A percentile compares a stretch with the other conserved stretches of the same genome.
These are phyloP conservation scores for Drosophila stalkeri DNA, from an alignment of 2,888 invertebrate species.

Conservation along the genomic window DNA sequence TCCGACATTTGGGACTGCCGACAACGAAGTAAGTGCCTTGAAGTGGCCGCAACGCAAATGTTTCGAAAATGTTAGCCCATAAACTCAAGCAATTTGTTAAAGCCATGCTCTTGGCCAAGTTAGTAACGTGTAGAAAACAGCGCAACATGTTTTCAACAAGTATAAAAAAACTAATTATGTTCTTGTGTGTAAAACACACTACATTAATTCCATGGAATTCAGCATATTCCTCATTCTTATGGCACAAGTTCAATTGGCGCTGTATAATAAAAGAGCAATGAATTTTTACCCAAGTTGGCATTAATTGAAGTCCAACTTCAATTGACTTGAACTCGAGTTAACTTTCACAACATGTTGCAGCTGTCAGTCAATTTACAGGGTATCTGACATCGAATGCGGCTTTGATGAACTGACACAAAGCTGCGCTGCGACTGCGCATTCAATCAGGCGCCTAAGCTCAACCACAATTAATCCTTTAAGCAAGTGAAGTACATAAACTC, in stretches of 20 bases:
- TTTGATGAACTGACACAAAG: conserved; percentile 53
- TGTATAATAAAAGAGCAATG: background rate
- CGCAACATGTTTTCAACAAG: conserved; percentile 9
- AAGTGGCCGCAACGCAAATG: conserved; percentile 62
- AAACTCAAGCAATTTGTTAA: conserved; percentile 60
- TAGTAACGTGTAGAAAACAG: conserved; percentile 33
- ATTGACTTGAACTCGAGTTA: conserved; percentile 27
- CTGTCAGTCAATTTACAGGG: conserved; percentile 19
- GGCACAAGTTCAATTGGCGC: background rate
- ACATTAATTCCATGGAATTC: conserved; percentile 6
- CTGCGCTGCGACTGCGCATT: conserved; percentile 53
- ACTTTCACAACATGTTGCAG: conserved; percentile 47
- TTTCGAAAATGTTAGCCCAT: conserved; percentile 67
- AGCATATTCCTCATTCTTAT: conserved; percentile 3
- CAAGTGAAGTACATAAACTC: conserved; percentile 69
- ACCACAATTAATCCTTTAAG: conserved; percentile 70
- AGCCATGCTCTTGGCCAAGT: conserved; percentile 41
- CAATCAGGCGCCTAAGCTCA: conserved; percentile 40
- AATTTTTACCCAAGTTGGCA: conserved; percentile 22
- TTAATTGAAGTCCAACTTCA: conserved; percentile 43
- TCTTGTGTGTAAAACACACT: conserved; percentile 10
- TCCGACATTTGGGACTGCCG: conserved; percentile 27
- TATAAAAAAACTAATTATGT: conserved; percentile 11
- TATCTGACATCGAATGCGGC: conserved; percentile 3
- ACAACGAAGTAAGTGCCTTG: conserved; percentile 61